Conservation (phyloP, 2,888 invertebrate genomes). For the Globia sparganii region DNA sequence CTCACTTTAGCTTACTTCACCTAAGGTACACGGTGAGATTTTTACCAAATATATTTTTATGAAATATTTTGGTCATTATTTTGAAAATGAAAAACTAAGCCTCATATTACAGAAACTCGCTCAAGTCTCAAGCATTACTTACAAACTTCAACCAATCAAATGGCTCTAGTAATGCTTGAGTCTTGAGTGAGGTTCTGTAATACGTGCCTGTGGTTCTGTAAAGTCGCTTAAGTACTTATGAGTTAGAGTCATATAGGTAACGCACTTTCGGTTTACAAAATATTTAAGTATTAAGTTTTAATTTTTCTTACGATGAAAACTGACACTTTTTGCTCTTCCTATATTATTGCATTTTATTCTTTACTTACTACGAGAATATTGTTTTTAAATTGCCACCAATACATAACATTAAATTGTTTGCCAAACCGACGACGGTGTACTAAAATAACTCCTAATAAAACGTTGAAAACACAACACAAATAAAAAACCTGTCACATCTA, state of each 20-base stretch:
- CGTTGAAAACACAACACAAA: not conserved
- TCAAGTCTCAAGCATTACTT: no score
- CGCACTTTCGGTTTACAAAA: not conserved
- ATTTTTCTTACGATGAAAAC: not conserved
- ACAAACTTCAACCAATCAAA: no score
- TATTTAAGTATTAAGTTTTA: not conserved
- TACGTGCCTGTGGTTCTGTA: no score
- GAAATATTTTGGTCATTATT: not conserved
- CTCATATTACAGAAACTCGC: no score
- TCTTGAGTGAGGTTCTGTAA: no score
- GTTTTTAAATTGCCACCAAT: not conserved
- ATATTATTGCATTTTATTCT: not conserved
- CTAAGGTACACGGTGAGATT: not conserved
- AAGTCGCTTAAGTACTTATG: no score
- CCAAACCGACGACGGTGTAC: not conserved
- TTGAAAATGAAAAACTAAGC: not conserved
- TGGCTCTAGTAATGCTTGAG: no score
- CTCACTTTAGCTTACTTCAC: not conserved
- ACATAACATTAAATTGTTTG: not conserved
- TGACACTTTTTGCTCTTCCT: not conserved
- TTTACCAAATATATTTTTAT: not conserved
- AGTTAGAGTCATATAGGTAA: not conserved
- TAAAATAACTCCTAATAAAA: not conserved
- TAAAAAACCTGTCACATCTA: conserved; percentile 49
- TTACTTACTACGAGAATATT: not conserved